These are phyloP conservation scores for Heptranchias perlo DNA, from an alignment of 2,113 vertebrate species.

Conservation along the genomic window DNA sequence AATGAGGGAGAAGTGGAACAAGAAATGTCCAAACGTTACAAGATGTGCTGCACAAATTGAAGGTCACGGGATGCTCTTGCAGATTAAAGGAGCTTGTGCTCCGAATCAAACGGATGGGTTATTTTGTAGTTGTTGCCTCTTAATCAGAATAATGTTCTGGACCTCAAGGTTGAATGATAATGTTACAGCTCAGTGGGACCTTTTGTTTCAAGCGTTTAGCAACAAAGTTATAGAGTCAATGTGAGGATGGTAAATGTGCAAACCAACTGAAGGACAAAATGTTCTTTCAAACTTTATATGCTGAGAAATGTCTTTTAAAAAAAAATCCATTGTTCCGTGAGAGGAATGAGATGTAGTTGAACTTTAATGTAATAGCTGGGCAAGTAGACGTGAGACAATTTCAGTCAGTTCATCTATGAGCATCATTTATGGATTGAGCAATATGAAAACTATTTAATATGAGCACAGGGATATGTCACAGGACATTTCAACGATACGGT, in stretches of 20 bases:
- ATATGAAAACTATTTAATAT: not conserved
- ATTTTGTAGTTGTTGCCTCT: not conserved
- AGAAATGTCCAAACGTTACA: not conserved
- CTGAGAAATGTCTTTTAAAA: not conserved
- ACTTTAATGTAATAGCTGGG: not conserved
- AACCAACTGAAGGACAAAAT: not conserved
- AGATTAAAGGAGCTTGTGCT: not conserved
- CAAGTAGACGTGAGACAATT: not conserved
- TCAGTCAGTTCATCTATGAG: not conserved
- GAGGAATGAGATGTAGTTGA: not conserved
- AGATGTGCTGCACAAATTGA: not conserved
- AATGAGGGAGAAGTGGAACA: not conserved
- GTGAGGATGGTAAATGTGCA: not conserved
- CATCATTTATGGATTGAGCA: not conserved
- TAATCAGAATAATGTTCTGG: not conserved
- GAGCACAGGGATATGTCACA: not conserved
- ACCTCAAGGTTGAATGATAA: not conserved
- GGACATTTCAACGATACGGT: too few relatives aligned
- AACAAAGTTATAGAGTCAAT: not conserved
- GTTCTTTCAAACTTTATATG: not conserved
- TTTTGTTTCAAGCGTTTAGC: too few relatives aligned
- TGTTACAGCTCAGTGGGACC: not conserved
- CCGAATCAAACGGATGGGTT: not conserved
- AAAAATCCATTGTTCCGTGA: not conserved
- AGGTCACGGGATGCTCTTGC: not conserved